Evolutionary conservation across 2,113 vertebrate genomes (phyloP).

Genomic region (Heterotilapia buettikoferi): DNA sequence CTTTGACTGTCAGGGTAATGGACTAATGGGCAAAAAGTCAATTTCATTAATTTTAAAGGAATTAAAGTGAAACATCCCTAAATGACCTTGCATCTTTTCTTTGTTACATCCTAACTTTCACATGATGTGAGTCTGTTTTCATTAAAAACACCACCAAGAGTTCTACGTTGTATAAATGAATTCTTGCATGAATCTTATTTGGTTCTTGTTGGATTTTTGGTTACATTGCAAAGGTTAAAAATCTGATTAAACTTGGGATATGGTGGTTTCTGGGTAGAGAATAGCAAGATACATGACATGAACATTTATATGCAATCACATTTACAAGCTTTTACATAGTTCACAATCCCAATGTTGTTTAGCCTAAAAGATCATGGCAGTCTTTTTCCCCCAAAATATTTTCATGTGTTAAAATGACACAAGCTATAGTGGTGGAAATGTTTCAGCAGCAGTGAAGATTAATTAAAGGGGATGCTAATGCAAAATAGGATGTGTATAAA

Average conservation of each 20-base stretch:
- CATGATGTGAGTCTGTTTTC: neutral
- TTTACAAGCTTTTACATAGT: neutral
- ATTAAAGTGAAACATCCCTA: neutral
- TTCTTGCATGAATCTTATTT: neutral
- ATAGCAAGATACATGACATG: neutral
- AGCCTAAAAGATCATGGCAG: neutral
- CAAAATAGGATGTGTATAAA: constrained; percentile 2
- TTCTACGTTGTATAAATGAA: neutral
- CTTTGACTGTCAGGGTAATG: neutral
- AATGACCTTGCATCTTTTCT: neutral
- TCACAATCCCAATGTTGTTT: neutral
- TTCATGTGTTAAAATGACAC: neutral
- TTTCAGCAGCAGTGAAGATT: neutral
- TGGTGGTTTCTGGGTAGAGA: neutral
- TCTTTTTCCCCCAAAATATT: neutral
- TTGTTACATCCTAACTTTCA: neutral
- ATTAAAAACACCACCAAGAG: neutral
- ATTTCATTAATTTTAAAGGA: neutral
- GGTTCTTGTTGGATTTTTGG: neutral
- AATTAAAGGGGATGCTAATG: neutral
- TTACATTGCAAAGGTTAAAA: neutral
- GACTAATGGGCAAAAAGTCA: neutral
- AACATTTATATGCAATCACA: neutral
- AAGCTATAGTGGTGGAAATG: neutral
- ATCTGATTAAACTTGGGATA: neutral